phyloP scores from a whole-genome alignment of 2,113 vertebrate genomes.

The Orthonyx spaldingii region DNA sequence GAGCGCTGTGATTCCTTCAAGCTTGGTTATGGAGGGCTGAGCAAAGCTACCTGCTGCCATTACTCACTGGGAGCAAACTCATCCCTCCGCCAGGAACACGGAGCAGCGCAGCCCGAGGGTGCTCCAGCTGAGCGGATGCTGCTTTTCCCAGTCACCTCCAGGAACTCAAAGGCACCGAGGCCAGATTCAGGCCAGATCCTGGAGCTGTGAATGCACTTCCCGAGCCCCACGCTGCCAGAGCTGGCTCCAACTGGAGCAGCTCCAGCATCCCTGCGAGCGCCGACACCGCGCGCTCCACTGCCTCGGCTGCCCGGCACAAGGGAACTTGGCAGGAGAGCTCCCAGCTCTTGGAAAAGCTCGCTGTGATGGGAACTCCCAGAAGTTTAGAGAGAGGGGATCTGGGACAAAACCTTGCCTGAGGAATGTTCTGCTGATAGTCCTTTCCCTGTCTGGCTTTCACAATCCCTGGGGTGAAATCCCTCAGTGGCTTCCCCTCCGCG shows the following conservation, averaged over 20 bases:
- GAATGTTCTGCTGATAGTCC: not conserved
- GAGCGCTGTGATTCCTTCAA: accelerated
- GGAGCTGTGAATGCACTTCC: not conserved
- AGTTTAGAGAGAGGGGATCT: not conserved
- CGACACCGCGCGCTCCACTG: accelerated
- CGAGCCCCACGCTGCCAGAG: not conserved
- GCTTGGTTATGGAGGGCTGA: not conserved
- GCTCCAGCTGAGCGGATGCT: not conserved
- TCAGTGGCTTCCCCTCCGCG: not conserved
- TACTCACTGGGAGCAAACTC: not conserved
- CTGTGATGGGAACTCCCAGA: not conserved
- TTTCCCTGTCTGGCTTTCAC: not conserved
- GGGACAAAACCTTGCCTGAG: not conserved
- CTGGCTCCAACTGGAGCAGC: not conserved
- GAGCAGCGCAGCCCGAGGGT: not conserved
- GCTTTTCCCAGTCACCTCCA: not conserved
- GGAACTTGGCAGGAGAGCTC: not conserved
- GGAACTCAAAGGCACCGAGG: not conserved
- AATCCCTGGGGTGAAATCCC: not conserved
- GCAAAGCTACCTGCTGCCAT: not conserved
- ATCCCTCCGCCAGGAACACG: accelerated
- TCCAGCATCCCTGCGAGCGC: accelerated
- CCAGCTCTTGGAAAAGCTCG: not conserved
- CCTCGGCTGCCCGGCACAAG: not conserved
- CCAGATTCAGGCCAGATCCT: not conserved